phyloP scores from a whole-genome alignment of 2,113 vertebrate genomes.

The Carollia perspicillata region DNA sequence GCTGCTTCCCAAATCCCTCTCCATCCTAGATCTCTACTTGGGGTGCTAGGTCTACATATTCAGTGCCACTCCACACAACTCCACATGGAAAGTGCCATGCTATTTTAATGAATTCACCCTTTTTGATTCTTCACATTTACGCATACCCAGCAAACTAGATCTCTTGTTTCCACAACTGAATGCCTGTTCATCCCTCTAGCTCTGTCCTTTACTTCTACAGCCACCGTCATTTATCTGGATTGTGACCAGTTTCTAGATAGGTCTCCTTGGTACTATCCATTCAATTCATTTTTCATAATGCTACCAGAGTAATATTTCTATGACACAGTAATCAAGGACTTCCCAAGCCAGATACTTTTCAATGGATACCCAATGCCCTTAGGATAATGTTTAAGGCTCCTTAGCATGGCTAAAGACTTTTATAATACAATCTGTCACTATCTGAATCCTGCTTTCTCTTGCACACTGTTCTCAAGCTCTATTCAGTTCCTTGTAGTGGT shows the following conservation, averaged over 20 bases:
- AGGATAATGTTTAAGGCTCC: not conserved
- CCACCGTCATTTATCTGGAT: not conserved
- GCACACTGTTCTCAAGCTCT: too few species aligned
- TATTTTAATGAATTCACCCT: not conserved
- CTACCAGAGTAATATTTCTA: not conserved
- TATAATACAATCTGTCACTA: not conserved
- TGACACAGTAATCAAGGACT: not conserved
- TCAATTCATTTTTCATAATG: not conserved
- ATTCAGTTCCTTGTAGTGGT: too few species aligned
- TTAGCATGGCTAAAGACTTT: not conserved
- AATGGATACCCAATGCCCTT: not conserved
- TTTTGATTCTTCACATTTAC: not conserved
- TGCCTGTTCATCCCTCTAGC: not conserved
- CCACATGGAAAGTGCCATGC: not conserved
- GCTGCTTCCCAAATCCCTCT: not conserved
- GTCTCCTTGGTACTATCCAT: not conserved
- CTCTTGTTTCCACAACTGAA: not conserved
- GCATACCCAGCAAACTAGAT: not conserved
- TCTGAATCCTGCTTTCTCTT: not conserved
- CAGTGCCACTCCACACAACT: not conserved
- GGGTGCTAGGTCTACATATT: not conserved
- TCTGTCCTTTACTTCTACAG: not conserved
- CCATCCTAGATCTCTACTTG: not conserved
- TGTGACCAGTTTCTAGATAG: not conserved
- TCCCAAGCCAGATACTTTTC: not conserved